Percentiles rank a stretch among this genome's conserved stretches.
Conservation (phyloP, 1,140 invertebrate species). For the Drosophila rufa region DNA sequence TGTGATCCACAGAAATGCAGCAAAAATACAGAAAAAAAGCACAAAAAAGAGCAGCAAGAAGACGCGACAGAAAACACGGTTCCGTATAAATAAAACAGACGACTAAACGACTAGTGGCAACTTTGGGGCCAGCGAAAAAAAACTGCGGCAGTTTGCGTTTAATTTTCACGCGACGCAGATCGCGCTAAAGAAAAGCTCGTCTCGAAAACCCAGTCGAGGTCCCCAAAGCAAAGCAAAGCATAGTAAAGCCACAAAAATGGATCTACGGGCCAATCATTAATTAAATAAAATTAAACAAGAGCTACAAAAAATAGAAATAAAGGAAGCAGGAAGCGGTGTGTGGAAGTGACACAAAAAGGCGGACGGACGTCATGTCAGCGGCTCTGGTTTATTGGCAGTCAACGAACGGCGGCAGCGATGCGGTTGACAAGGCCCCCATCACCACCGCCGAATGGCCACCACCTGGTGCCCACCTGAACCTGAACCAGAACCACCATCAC, state of each 20-base stretch:
- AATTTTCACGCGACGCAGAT: conserved; percentile 74
- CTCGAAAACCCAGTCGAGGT: not conserved
- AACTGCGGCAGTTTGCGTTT: conserved; percentile 69
- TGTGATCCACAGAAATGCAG: conserved; percentile 15
- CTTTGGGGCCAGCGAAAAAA: conserved; percentile 59
- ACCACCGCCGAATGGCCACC: conserved; percentile 13
- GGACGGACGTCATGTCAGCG: conserved; percentile 42
- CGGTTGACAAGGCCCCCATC: conserved; percentile 12
- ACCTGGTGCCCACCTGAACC: conserved; percentile 20
- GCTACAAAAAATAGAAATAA: not conserved
- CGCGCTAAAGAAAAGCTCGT: conserved; percentile 29
- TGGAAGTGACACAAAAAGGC: conserved; percentile 20
- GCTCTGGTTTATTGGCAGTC: conserved; percentile 71
- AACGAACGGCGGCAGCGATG: conserved; percentile 53
- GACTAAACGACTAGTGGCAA: conserved; percentile 37
- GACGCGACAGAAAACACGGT: conserved; percentile 24
- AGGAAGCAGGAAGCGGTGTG: not conserved
- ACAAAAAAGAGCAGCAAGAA: conserved; percentile 3
- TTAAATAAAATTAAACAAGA: not conserved
- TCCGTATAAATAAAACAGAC: conserved; percentile 69
- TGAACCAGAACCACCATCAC: conserved; percentile 23
- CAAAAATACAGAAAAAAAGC: conserved; percentile 18
- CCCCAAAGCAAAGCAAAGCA: not conserved
- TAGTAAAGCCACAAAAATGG: not conserved
- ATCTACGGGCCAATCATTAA: conserved; percentile 21